Percentiles rank a stretch among this genome's conserved stretches.
These are phyloP conservation scores for Python bivittatus DNA, from an alignment of 2,113 vertebrate genomes.

Conservation along the genomic window DNA sequence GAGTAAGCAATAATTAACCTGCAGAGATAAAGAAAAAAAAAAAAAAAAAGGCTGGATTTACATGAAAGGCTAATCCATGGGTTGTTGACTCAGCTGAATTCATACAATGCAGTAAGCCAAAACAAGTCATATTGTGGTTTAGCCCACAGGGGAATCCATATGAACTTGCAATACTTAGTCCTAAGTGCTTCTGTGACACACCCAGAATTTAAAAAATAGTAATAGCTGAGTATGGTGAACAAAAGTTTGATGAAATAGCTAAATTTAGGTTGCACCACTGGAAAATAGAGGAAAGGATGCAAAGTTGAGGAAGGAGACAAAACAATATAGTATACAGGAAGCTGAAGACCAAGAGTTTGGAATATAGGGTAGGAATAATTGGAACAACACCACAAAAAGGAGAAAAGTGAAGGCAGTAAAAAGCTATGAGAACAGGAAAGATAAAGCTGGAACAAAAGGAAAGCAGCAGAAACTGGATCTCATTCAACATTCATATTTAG, in stretches of 20 bases:
- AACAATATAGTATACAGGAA: not conserved
- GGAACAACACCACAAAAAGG: not conserved
- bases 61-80: not conserved
- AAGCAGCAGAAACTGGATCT: not conserved
- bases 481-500: not conserved
- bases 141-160: not conserved
- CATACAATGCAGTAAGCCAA: not conserved
- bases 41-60: not conserved
- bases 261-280: not conserved
- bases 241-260: not conserved
- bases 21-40: not conserved
- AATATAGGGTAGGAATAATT: not conserved
- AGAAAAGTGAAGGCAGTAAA: not conserved
- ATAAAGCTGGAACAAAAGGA: not conserved
- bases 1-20: not conserved
- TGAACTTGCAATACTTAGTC: not conserved
- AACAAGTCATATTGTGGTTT: not conserved
- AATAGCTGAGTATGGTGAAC: not conserved
- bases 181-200: not conserved
- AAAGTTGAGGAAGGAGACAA: not conserved
- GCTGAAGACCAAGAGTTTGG: not conserved
- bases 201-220: not conserved
- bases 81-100: not conserved
- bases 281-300: not conserved
- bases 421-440: not conserved